phyloP scores from a whole-genome alignment of 2,888 invertebrate species.

The Hydriomena furcata region DNA sequence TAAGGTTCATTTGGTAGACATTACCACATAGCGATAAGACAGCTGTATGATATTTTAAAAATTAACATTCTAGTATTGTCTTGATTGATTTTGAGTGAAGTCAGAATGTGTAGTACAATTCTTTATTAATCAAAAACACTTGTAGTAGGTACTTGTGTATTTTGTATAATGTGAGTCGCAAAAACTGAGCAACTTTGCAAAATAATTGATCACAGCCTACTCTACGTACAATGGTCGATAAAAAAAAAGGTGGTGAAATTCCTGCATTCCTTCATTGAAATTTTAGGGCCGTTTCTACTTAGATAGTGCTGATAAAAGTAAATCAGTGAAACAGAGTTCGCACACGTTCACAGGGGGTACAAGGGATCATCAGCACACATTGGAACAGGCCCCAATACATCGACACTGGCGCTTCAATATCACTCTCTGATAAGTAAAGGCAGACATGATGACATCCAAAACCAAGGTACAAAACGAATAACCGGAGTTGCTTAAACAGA shows the following conservation, averaged over 20 bases:
- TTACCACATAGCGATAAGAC: background rate
- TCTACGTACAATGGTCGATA: background rate
- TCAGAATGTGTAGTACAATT: too few relatives aligned
- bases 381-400: background rate
- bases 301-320: background rate
- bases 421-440: constrained; percentile 1
- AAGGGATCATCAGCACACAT: too few relatives aligned
- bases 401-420: background rate
- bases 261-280: too few relatives aligned
- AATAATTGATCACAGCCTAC: constrained; percentile 9
- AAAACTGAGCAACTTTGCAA: background rate
- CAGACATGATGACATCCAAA: constrained; percentile 5
- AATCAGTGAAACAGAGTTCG: background rate
- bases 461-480: constrained; percentile 1
- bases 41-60: too few relatives aligned
- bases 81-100: too few relatives aligned
- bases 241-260: too few relatives aligned
- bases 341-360: too few relatives aligned
- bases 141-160: too few relatives aligned
- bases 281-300: too few relatives aligned
- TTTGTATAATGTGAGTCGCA: background rate
- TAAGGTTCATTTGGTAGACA: background rate
- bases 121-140: too few relatives aligned
- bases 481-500: background rate
- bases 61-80: too few relatives aligned